Percentiles rank a stretch among this genome's conserved stretches.
Conservation (phyloP, 1,140 invertebrate genomes). For the Eubasilissa regina region DNA sequence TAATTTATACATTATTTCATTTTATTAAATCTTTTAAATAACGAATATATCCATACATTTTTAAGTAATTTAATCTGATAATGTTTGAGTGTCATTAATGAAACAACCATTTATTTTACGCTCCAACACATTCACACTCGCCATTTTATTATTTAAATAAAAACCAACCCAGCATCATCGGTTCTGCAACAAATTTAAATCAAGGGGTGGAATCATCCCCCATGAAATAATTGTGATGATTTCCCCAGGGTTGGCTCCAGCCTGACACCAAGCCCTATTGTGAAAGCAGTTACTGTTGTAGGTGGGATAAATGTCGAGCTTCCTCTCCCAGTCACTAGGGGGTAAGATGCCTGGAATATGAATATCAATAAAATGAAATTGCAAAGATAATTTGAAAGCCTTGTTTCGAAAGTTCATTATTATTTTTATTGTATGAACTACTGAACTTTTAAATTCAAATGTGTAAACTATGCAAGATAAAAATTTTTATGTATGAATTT, state of each 20-base stretch:
- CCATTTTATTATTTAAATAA: not conserved
- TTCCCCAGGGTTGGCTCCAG: constrained; percentile 24
- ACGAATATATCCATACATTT: no score
- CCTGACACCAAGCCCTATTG: constrained; percentile 34
- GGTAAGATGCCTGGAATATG: not conserved
- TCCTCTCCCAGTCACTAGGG: constrained; percentile 10
- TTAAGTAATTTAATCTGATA: no score
- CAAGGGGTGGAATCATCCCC: constrained; percentile 22
- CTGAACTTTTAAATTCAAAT: no score
- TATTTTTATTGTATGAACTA: no score
- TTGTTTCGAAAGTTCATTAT: not conserved
- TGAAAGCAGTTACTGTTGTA: constrained; percentile 27
- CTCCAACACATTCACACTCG: not conserved
- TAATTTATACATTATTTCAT: no score
- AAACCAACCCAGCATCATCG: constrained; percentile 10
- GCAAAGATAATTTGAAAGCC: not conserved
- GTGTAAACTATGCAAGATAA: no score
- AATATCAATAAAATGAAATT: constrained; percentile 25
- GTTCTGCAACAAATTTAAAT: not conserved
- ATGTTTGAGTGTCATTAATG: no score
- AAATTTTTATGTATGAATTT: no score
- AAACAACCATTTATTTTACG: no score
- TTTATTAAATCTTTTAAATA: no score
- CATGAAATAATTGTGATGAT: constrained; percentile 41
- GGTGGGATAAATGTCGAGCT: constrained; percentile 41